Conservation (phyloP, 2,888 invertebrate species). For the Sycophila texana region DNA sequence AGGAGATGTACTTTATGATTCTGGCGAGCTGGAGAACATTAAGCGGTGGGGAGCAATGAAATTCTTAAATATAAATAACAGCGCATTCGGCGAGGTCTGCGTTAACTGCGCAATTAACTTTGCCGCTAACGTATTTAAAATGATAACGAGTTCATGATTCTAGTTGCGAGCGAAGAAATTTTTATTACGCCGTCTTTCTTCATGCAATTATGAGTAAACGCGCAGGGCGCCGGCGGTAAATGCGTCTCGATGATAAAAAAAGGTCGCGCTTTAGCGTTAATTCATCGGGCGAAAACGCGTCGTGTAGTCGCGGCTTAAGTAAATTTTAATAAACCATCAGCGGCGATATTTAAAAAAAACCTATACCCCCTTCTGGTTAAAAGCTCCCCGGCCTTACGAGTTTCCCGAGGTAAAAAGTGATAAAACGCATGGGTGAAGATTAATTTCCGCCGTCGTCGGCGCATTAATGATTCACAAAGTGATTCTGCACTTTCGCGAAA, state of each 20-base stretch:
- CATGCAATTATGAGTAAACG: conserved; percentile 9
- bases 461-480: conserved; percentile 21
- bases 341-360: conserved; percentile 34
- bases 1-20: no score
- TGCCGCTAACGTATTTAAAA: neutral
- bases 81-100: no score
- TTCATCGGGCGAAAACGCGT: conserved; percentile 5
- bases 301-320: neutral
- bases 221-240: neutral
- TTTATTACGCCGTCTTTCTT: neutral
- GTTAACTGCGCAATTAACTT: no score
- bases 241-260: conserved; percentile 27
- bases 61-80: no score
- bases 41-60: no score
- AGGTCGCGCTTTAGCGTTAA: neutral
- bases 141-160: neutral
- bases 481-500: neutral
- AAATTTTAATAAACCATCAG: conserved; percentile 39
- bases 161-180: neutral
- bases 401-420: conserved; percentile 21
- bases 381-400: neutral
- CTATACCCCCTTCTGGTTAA: conserved; percentile 5
- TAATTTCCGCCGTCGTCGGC: conserved; percentile 4
- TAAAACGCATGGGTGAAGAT: conserved; percentile 22
- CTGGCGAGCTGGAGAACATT: no score